Conservation (phyloP, 2,113 vertebrate genomes). For the Galemys pyrenaicus region DNA sequence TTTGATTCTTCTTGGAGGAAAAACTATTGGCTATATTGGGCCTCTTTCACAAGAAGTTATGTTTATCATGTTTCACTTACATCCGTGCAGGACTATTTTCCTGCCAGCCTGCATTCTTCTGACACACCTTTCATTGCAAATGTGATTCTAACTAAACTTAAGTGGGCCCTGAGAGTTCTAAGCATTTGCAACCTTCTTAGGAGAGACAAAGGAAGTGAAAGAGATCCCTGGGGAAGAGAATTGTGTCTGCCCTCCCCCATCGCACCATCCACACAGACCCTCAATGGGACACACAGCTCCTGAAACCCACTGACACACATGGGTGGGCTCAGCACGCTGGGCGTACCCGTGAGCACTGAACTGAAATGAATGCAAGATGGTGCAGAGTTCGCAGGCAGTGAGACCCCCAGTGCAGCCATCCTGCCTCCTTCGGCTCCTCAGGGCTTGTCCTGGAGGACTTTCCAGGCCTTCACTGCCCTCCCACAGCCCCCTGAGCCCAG, state of each 20-base stretch:
- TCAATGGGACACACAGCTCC: not conserved
- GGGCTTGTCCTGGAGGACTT: not conserved
- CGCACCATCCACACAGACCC: not conserved
- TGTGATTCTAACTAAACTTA: not conserved
- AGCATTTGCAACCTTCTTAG: not conserved
- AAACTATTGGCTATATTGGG: not conserved
- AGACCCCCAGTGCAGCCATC: not conserved
- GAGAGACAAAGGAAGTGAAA: not conserved
- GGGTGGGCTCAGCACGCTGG: no score
- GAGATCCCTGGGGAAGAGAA: no score
- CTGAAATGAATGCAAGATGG: no score
- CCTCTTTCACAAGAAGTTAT: not conserved
- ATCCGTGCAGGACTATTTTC: not conserved
- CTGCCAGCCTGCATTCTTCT: not conserved
- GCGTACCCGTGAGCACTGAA: fast-evolving
- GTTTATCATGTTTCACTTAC: not conserved
- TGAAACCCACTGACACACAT: not conserved
- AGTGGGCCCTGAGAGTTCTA: not conserved
- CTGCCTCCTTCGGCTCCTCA: not conserved
- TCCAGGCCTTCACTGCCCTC: not conserved
- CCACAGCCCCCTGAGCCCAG: not conserved
- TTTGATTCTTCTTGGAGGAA: not conserved
- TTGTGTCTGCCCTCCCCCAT: no score
- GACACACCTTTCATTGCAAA: not conserved
- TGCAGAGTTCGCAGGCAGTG: fast-evolving